A percentile compares a stretch with the other conserved stretches of the same genome.
Conservation (phyloP, 2,888 invertebrate species). For the Drosophila recens region DNA sequence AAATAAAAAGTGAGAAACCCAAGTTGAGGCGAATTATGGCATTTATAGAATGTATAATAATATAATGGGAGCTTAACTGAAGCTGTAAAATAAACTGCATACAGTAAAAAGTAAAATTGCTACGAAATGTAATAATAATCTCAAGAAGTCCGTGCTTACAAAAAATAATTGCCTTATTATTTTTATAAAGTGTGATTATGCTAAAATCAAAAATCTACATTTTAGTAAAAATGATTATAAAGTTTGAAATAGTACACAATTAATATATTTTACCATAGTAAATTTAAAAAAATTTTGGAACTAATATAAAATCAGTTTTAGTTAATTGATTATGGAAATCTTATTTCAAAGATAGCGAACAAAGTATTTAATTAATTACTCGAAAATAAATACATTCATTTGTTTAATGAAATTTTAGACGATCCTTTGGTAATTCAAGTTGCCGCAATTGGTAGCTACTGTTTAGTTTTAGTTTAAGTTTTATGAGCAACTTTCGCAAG, state of each 20-base stretch:
- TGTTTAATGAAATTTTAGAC: background rate
- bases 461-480: background rate
- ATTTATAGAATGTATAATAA: background rate
- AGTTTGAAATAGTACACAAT: too few relatives aligned
- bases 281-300: too few relatives aligned
- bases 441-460: conserved; percentile 25
- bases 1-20: conserved; percentile 1
- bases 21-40: background rate
- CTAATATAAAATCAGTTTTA: background rate
- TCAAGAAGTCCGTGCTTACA: background rate
- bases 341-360: too few relatives aligned
- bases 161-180: background rate
- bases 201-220: too few relatives aligned
- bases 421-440: conserved; percentile 45
- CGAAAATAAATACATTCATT: background rate
- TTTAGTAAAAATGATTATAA: too few relatives aligned
- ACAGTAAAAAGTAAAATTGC: background rate
- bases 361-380: background rate
- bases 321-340: background rate
- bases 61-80: background rate
- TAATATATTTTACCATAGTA: too few relatives aligned
- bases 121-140: background rate
- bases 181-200: too few relatives aligned
- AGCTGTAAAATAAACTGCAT: background rate
- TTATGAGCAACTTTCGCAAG: background rate